Evolutionary conservation across 2,888 invertebrate genomes (phyloP), one percentile per base, ranked within the genome.

Genomic region (Stomorhina lunata): DNA sequence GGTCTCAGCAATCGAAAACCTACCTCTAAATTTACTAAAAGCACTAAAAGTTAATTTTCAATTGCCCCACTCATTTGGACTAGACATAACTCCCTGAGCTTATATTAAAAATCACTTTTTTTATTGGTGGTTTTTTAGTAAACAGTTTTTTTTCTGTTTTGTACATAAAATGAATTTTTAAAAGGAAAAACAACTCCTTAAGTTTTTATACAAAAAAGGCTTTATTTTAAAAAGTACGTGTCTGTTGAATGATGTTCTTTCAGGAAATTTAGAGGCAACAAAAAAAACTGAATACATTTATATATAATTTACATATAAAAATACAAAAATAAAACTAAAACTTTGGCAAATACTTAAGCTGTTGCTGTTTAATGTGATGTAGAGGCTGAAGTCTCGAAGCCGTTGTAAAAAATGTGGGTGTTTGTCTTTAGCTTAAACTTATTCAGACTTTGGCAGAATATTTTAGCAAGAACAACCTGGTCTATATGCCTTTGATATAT

Each of bases 331-430:
- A n/a, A 45, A 48, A 34, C 3, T 72, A 37, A 6, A 71, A 37
- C 43, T 43, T 50, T 48, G 32, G 37, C 37, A 50, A 45, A 15
- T 59, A 59, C 22, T n/a, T n/a, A 17, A n/a, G 34, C 10, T 66
- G 17, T 40, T 45, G 34, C 6, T 40, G 40, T 40, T 48, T 45
- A 53, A n/a, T n/a, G n/a, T 50, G 53, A 63, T 61, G 32, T 17
- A 4, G n/a, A 59, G 73, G 71, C 1, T 43, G 9, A 37, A 65
- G 59, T n/a, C n/a, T n/a, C n/a, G 25, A 40, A 32, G 43, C 27
- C 34, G 55, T 17, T 55, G 29, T 32, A n/a, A n/a, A n/a, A 57
- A 57, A 50, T 79, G 81, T 82, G 71, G 81, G 81, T 82, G 81
- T 82, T 75, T 63, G 48, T n/a, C 55, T 55, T 72, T 34, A 50